These are phyloP conservation scores for Drosophila tani DNA, from an alignment of 1,140 invertebrate species.

Conservation along the genomic window DNA sequence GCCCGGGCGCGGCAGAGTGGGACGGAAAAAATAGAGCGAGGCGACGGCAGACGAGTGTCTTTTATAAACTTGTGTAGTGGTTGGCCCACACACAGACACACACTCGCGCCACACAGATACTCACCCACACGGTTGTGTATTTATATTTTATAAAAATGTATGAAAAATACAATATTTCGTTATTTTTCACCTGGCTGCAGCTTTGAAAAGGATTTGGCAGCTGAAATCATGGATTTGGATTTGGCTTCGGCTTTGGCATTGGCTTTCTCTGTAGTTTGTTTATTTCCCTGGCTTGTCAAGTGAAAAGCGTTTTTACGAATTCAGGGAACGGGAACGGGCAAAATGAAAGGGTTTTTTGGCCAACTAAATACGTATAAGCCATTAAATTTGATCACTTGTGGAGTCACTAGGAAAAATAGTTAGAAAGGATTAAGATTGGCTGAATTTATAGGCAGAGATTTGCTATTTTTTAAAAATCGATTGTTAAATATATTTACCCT, in stretches of 20 bases:
- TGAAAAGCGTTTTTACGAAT: conserved; percentile 55
- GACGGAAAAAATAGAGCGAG: conserved; percentile 8
- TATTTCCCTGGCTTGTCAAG: conserved; percentile 56
- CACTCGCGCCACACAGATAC: background rate
- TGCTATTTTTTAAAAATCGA: background rate
- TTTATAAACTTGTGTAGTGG: conserved; percentile 61
- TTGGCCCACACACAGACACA: conserved; percentile 6
- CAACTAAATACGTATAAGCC: conserved; percentile 15
- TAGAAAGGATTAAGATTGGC: background rate
- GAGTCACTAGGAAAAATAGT: background rate
- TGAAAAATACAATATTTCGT: conserved; percentile 65
- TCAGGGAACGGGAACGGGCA: background rate
- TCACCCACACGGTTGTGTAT: conserved; percentile 21
- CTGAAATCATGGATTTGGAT: conserved; percentile 73
- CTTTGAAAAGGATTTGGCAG: conserved; percentile 77
- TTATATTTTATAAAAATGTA: conserved; percentile 60
- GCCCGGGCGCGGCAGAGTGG: conserved; percentile 1
- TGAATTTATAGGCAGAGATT: background rate
- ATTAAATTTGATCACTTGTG: conserved; percentile 27
- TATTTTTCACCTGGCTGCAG: conserved; percentile 77
- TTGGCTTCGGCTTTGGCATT: conserved; percentile 48
- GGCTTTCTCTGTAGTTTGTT: conserved; percentile 59
- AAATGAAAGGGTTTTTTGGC: conserved; percentile 16
- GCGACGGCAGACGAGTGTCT: conserved; percentile 47
- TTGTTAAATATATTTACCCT: background rate